Percentiles rank a stretch among this genome's conserved stretches.
phyloP scores from a whole-genome alignment of 2,113 vertebrate genomes.

The Anser brachyrhynchus region DNA sequence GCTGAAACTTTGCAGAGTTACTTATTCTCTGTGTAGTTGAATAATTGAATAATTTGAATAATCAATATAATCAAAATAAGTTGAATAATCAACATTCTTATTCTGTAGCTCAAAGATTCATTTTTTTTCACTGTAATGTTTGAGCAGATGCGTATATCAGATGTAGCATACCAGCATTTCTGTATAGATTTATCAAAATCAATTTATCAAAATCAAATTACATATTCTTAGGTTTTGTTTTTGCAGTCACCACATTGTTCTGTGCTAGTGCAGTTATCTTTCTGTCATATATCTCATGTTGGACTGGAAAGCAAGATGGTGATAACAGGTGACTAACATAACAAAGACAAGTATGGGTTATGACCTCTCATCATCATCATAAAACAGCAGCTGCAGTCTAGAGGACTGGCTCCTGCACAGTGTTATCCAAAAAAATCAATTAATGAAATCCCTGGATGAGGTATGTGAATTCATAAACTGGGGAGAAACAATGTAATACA shows the following conservation, averaged over 20 bases:
- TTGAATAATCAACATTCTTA: background rate
- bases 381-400: background rate
- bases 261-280: background rate
- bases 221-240: background rate
- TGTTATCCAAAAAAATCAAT: background rate
- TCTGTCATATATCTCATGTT: background rate
- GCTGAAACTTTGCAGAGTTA: background rate
- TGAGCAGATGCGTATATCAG: background rate
- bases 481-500: background rate
- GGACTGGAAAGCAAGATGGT: background rate
- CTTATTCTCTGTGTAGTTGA: background rate
- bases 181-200: background rate
- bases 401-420: background rate
- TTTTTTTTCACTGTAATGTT: background rate
- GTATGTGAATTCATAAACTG: background rate
- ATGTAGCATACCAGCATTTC: background rate
- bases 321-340: background rate
- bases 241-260: background rate
- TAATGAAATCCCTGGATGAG: background rate
- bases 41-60: background rate
- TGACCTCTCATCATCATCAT: background rate
- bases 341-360: background rate
- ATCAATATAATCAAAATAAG: background rate
- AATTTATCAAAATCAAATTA: background rate
- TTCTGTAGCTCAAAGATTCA: background rate